Evolutionary conservation across 2,888 invertebrate species (phyloP).

Genomic region (Bimastos eiseni): DNA sequence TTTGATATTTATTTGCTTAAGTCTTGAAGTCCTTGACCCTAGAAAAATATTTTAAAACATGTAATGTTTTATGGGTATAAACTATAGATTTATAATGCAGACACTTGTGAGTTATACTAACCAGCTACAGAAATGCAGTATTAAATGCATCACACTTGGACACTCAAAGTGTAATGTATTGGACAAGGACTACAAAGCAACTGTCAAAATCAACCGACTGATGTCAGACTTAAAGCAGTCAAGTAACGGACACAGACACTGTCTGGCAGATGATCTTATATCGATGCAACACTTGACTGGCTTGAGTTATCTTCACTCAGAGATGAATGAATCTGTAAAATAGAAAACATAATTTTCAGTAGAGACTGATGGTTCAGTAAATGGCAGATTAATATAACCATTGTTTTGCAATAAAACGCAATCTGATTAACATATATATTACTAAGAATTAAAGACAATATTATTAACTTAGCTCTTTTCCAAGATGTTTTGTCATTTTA

Average conservation of each 20-base stretch:
- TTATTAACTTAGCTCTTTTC: background rate
- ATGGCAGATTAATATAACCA: background rate
- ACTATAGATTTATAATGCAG: background rate
- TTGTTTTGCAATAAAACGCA: background rate
- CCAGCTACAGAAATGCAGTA: background rate
- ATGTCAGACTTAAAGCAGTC: background rate
- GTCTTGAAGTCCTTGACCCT: background rate
- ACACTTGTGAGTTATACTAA: background rate
- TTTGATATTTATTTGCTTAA: background rate
- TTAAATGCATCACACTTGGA: background rate
- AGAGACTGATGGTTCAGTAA: background rate
- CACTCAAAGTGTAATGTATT: background rate
- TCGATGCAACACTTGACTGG: conserved; percentile 15
- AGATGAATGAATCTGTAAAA: conserved; percentile 13
- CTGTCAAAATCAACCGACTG: background rate
- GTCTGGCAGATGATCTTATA: background rate
- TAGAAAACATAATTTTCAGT: background rate
- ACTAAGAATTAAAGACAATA: background rate
- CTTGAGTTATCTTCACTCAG: background rate
- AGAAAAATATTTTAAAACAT: background rate
- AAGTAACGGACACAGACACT: background rate
- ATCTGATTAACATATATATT: too few relatives aligned
- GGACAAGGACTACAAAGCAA: background rate
- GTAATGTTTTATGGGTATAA: background rate
- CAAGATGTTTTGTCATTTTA: too few relatives aligned